A percentile compares a stretch with the other conserved stretches of the same genome.
Evolutionary conservation across 2,797 vertebrate genomes (phyloP).

Genomic region (Urosaurus nigricauda): DNA sequence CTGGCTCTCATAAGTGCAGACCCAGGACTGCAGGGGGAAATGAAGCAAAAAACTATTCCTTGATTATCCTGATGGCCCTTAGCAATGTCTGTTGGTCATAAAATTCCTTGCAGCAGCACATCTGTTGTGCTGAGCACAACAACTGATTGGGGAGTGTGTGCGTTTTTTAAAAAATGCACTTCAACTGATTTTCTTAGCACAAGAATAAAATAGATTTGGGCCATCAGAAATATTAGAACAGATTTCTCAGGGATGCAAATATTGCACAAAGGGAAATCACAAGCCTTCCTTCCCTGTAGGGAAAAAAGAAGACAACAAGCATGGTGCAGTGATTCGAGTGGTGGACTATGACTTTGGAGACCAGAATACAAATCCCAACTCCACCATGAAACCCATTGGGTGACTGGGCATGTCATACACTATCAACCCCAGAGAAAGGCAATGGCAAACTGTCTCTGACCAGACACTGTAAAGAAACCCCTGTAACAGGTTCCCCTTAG

Average conservation of each 20-base stretch:
- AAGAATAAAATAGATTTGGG: slow-evolving; percentile 40
- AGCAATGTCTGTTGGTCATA: slow-evolving; percentile 54
- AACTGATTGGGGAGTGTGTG: slow-evolving; percentile 44
- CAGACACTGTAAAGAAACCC: no score
- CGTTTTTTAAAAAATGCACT: slow-evolving; percentile 54
- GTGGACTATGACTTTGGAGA: no score
- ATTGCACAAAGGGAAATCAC: background rate
- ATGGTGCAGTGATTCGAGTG: no score
- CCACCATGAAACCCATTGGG: no score
- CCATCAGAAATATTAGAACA: background rate
- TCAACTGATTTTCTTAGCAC: slow-evolving; percentile 23
- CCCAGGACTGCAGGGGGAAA: background rate
- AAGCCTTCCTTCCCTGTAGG: background rate
- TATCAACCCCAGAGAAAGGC: no score
- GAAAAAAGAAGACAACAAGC: no score
- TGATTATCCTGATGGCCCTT: slow-evolving; percentile 45
- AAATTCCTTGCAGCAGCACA: slow-evolving; percentile 44
- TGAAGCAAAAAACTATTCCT: background rate
- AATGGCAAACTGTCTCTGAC: no score
- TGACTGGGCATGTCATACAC: no score
- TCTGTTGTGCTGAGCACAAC: slow-evolving; percentile 48
- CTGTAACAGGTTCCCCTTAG: no score
- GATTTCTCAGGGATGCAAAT: rapidly evolving
- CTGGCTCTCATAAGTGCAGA: background rate
- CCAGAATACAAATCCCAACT: no score